Percentiles rank a stretch among this genome's conserved stretches.
phyloP scores from a whole-genome alignment of 1,140 invertebrate species.

The Apolygus lucorum region DNA sequence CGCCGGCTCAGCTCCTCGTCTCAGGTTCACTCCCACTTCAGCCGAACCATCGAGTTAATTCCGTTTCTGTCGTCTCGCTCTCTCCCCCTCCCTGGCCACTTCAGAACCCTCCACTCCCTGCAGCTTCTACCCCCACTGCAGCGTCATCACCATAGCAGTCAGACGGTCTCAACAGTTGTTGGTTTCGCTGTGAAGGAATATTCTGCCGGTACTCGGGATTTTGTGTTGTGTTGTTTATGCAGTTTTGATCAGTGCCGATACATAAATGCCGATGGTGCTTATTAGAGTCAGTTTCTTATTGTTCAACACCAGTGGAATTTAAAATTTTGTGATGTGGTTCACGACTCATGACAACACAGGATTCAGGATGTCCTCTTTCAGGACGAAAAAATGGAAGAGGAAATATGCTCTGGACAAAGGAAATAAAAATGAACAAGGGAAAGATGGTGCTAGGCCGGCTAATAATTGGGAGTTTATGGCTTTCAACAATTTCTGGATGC shows the following conservation, averaged over 20 bases:
- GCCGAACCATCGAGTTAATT: background rate
- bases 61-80: background rate
- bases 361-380: constrained; percentile 41
- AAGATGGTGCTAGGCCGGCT: constrained; percentile 22
- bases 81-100: background rate
- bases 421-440: constrained; percentile 8
- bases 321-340: constrained; percentile 39
- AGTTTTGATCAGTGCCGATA: no score
- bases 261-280: no score
- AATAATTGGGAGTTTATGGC: constrained; percentile 43
- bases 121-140: no score
- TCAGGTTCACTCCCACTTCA: background rate
- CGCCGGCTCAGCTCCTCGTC: background rate
- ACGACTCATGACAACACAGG: constrained; percentile 31
- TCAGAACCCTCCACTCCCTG: background rate
- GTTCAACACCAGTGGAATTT: no score
- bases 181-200: no score
- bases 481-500: constrained; percentile 38
- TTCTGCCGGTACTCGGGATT: no score
- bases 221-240: no score
- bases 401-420: constrained; percentile 37
- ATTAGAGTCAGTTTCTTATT: no score
- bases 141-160: no score
- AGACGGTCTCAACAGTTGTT: no score
- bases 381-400: constrained; percentile 38